Evolutionary conservation across 1,140 invertebrate species (phyloP), one percentile per base, ranked within the genome.

Genomic region (Drosophila suzukii): DNA sequence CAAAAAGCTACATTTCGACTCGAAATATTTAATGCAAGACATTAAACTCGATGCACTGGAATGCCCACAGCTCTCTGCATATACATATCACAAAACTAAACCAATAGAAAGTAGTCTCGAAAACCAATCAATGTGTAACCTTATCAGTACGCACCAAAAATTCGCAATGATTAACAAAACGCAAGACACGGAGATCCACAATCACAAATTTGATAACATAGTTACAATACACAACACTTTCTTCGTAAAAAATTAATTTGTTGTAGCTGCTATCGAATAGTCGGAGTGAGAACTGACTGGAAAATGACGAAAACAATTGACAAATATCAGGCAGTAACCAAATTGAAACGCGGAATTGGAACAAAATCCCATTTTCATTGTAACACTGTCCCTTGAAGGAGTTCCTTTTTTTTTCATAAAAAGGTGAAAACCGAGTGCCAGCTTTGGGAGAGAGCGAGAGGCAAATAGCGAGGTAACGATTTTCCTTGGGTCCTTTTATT

Each of bases 201-300:
- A 66, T 68, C 65, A 68, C 65, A 43, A 68, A 66, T 49, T 50
- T 68, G 61, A 68, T 68, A 68, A 68, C 65, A 68, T 68, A 44
- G 60, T 66, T 44, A 53, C 60, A 66, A 53, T 66, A 68, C 65
- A 68, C 60, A 68, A 68, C 65, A 67, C 65, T 68, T 68, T 68
- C 65, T 65, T 68, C 60, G 46, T 68, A 66, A 68, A 68, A 68
- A 44, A 53, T 44, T 53, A 30, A 53, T 68, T 68, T 68, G 65
- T 68, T 68, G 60, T 68, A 68, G 65, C 34, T 65, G 30, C 32
- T 66, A 68, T 68, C 65, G 65, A 68, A 68, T 68, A 50, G 46
- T 44, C 47, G 24, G 27, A 67, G 59, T 34, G 38, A 51, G 60
- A 67, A 65, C 65, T 44, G 12, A 36, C 30, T 43, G 38, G 10